Conservation (phyloP, 2,797 vertebrate species). For the Apodemus agrarius region DNA sequence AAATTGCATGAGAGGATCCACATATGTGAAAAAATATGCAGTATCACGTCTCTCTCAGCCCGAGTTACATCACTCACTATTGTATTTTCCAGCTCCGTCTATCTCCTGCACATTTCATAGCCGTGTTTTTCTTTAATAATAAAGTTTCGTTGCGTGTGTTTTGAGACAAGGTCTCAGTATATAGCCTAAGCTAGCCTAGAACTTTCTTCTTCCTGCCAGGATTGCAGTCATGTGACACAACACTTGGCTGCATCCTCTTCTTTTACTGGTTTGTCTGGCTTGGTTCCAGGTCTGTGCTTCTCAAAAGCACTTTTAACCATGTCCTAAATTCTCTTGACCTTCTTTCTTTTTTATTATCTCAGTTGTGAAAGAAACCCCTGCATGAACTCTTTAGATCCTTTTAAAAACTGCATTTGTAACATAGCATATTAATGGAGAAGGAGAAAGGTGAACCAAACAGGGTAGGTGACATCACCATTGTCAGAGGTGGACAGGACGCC, state of each 20-base stretch:
- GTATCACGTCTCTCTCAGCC: not conserved
- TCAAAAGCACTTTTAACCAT: not conserved
- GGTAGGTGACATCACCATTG: not conserved
- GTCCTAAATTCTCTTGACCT: not conserved
- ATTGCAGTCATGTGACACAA: not conserved
- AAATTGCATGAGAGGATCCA: not conserved
- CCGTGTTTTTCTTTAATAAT: not conserved
- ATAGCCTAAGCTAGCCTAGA: not conserved
- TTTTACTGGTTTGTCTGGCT: not conserved
- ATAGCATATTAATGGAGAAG: not conserved
- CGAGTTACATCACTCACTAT: not conserved
- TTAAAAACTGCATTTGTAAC: not conserved
- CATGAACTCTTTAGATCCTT: not conserved
- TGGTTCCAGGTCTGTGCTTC: not conserved
- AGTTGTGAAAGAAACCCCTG: not conserved
- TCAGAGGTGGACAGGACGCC: not conserved
- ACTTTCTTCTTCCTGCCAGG: not conserved
- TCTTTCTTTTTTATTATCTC: not conserved
- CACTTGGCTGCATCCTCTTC: not conserved
- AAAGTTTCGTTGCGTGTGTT: not conserved
- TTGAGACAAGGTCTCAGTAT: not conserved
- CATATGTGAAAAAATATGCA: not conserved
- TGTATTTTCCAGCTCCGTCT: not conserved
- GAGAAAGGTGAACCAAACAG: not conserved
- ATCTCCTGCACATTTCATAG: not conserved